Base-by-base conservation (phyloP, 23 tunicate species). In the Styela clava region DNA sequence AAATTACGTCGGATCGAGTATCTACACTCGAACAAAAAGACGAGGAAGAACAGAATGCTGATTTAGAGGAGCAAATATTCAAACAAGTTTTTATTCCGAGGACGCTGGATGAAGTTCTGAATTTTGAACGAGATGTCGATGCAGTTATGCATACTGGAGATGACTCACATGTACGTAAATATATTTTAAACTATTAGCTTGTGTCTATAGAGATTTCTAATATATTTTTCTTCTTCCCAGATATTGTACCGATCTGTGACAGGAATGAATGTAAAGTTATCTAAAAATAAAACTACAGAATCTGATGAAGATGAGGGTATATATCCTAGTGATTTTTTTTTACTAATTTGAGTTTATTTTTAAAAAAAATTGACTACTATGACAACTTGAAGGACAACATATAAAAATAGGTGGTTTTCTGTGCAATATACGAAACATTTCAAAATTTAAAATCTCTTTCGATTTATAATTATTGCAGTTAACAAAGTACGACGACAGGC, bases 191-290 rank as follows among this genome's bases (percentile, higher is more conserved):
- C n/a, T n/a, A n/a, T n/a, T n/a, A n/a, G n/a, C n/a, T n/a, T n/a
- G n/a, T n/a, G n/a, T n/a, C n/a, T n/a, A n/a, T n/a, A n/a, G n/a
- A n/a, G n/a, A n/a, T n/a, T n/a, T n/a, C n/a, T n/a, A n/a, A n/a
- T n/a, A n/a, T n/a, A n/a, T n/a, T n/a, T n/a, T n/a, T n/a, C n/a
- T n/a, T n/a, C 27, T 28, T 21, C 22, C 7, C 65, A 76, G 34
- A 78, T 91, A 19, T 61, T 94, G 36, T 90, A 95, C 85, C 83
- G 86, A 69, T 83, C 86, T 1, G 86, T 95, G 25, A 89, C 96
- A 1, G 99, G 99, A 24, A 69, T 94, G 22, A 83, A 83, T 65
- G 52, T 80, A 2, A 72, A 77, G 28, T 63, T 91, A 1, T 69
- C 87, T 33, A 87, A 84, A 0, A 84, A 69, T 7, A 52, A 80